phyloP scores from a whole-genome alignment of 1,140 invertebrate species.

The Aphis gossypii region DNA sequence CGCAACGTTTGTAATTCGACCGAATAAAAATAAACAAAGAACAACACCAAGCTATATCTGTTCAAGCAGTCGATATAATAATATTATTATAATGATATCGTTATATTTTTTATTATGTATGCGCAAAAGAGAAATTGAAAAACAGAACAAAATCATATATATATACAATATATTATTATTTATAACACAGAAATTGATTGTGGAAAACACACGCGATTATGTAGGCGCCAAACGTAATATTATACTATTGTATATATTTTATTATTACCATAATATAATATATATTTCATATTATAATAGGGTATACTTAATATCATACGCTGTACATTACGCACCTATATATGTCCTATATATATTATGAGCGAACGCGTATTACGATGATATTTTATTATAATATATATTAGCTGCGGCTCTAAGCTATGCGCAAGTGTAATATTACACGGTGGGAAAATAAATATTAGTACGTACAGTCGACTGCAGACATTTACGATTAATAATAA shows the following conservation, averaged over 20 bases:
- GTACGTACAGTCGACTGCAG: background rate
- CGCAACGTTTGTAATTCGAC: background rate
- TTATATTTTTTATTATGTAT: background rate
- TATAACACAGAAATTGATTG: background rate
- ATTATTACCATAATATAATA: constrained; percentile 8
- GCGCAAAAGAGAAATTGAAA: background rate
- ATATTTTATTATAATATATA: constrained; percentile 18
- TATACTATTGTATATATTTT: constrained; percentile 14
- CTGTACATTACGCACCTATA: background rate
- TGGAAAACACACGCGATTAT: background rate
- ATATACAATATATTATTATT: background rate
- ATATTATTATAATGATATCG: background rate
- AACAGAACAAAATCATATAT: background rate
- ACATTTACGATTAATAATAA: background rate
- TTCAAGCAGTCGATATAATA: background rate
- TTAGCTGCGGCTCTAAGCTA: background rate
- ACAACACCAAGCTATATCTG: background rate
- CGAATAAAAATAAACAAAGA: background rate
- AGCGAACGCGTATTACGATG: background rate
- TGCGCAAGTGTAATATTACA: constrained; percentile 38
- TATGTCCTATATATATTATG: background rate
- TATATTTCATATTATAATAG: background rate
- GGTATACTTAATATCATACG: background rate
- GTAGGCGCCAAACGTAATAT: background rate
- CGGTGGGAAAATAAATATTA: constrained; percentile 26